Evolutionary conservation across 2,888 invertebrate species (phyloP), one percentile per base, ranked within the genome.

Genomic region (Tethea ocularis): DNA sequence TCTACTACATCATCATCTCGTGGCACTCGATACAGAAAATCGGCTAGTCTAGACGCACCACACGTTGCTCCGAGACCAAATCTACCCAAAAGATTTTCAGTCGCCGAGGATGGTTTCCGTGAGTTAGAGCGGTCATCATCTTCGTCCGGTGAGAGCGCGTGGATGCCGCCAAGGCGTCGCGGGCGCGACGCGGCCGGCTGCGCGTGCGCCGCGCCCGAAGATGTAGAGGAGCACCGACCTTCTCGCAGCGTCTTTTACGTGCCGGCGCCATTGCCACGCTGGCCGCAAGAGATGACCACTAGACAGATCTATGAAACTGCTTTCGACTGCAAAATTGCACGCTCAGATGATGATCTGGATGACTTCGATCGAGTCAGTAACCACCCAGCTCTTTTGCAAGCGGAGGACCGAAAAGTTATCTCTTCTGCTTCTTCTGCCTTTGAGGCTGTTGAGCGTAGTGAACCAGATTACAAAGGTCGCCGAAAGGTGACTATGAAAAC

Each of bases 301-400:
- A 94, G 96, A 77, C 96, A 96, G 88, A 94, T 97, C 59, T 97
- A 97, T 86, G 97, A 97, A 89, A 97, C 97, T 60, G 97, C 97
- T 61, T 97, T 97, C 87, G 97, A 97, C 88, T 97, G 97, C 87
- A 97, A 97, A 88, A 95, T 97, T 77, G 96, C 95, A 80, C 95
- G 96, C 68, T 97, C 97, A 10, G 96, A 96, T 74, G 96, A 96
- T 84, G 96, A 97, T 72, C 94, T 97, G 80, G 97, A 97, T 78
- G 96, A 96, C 72, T 95, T 97, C 57, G 97, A 97, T 74, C 95
- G 96, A 63, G 95, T 97, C 64, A 96, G 96, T 69, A 97, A 97
- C 81, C 97, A 97, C 77, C 96, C 97, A 15, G 95, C 96, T 57
- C 89, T 97, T 57, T 86, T 95, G 60, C 95, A 95, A 83, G 87